Base-by-base conservation (phyloP, 2,113 vertebrate species). In the Paradisaea rubra region DNA sequence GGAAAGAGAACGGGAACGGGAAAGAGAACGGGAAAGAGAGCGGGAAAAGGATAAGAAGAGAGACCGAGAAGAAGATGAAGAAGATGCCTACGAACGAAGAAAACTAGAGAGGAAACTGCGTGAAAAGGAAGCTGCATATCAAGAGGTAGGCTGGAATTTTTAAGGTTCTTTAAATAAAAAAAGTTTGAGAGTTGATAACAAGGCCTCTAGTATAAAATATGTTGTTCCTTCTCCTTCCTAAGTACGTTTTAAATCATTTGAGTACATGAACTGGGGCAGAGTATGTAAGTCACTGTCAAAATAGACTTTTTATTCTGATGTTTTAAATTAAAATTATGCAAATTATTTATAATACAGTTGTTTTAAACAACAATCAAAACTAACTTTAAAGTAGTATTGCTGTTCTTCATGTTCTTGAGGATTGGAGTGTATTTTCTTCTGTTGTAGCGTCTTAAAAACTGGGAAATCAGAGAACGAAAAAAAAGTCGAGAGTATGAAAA, bases 81-180 rank as follows among this genome's bases (percentile, higher is more conserved):
- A 99, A 96, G 99, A 99, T 88, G 98, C 98, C 2, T 99, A 99
- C 0, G 99, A 99, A 88, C 98, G 99, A 24, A 97, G 99, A 74
- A 99, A 99, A 94, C 97, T 99, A 61, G 99, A 99, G 97, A 98
- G 99, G 94, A 99, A 99, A 78, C 98, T 99, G 49, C 81, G 99
- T 64, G 99, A 99, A 95, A 99, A 99, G 93, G 99, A 99, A 97
- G 99, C 99, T 78, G 99, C 99, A 12, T 99, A 99, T 98, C 99
- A 99, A 95, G 99, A 99, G 98, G 99, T 99, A 96, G 56, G 6
- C 42, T 86, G 63, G 13, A 23, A 72, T 31, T 78, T 65, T 71
- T 52, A 87, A 50, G 6, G 5, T 39, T 89, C 35, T 63, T 70
- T 31, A 21, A 25, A 39, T 47, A 7, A 60, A 63, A 54, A 45